These are phyloP conservation scores for Selene dorsalis DNA, from an alignment of 2,797 vertebrate genomes.

Conservation along the genomic window DNA sequence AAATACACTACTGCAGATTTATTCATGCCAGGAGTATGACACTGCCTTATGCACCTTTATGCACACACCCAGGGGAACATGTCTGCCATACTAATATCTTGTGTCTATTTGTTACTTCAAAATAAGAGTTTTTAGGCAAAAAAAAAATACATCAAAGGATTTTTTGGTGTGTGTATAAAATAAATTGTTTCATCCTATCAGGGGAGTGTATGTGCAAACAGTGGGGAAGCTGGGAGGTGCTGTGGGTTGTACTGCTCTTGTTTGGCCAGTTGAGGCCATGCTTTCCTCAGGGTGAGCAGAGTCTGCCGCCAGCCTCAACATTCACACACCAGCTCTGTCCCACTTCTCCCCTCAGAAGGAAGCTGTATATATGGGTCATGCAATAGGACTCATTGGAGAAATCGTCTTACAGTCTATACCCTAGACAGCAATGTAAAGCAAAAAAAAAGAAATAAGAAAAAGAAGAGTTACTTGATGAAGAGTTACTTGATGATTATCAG, in stretches of 20 bases:
- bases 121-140: neutral
- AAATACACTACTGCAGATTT: constrained; percentile 39
- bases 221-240: constrained; percentile 14
- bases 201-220: neutral
- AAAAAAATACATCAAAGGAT: neutral
- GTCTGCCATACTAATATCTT: neutral
- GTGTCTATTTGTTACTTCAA: neutral
- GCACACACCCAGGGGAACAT: neutral
- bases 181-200: neutral
- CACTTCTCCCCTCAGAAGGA: constrained; percentile 42
- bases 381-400: constrained; percentile 30
- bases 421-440: neutral
- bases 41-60: neutral
- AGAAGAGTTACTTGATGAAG: too few species aligned
- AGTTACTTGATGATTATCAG: too few species aligned
- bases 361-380: constrained; percentile 55
- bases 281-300: constrained; percentile 84
- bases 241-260: constrained; percentile 80
- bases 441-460: neutral
- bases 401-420: neutral
- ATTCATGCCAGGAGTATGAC: constrained; percentile 25
- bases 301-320: constrained; percentile 35
- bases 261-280: constrained; percentile 89
- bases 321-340: constrained; percentile 20
- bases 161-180: neutral